These are phyloP conservation scores for Pithys albifrons DNA, from an alignment of 2,113 vertebrate genomes.

Conservation along the genomic window DNA sequence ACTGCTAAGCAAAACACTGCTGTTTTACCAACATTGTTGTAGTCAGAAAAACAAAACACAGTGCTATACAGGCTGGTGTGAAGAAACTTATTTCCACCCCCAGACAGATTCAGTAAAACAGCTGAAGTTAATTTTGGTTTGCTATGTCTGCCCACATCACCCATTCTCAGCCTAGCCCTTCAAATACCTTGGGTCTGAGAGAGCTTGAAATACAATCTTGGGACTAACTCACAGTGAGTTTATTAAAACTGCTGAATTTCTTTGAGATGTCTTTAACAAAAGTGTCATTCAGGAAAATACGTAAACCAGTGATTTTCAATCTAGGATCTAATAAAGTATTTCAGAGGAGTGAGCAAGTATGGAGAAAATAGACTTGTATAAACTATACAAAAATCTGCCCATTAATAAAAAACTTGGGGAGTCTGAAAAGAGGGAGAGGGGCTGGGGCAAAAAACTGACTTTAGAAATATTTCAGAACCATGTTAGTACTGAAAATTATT, in stretches of 20 bases:
- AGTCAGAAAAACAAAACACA: neutral
- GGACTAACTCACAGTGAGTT: neutral
- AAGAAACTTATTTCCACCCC: neutral
- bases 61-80: neutral
- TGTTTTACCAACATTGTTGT: neutral
- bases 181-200: neutral
- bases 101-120: neutral
- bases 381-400: neutral
- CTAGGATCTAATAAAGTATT: neutral
- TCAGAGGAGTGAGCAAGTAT: neutral
- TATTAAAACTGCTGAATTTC: neutral
- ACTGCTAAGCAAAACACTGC: neutral
- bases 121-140: neutral
- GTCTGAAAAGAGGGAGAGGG: accelerated
- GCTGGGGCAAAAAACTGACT: neutral
- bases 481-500: neutral
- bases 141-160: neutral
- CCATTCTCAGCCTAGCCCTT: neutral
- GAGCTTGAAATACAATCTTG: neutral
- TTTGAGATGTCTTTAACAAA: neutral
- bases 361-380: neutral
- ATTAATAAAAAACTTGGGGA: neutral
- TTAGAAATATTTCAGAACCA: neutral
- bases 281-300: neutral
- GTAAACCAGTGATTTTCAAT: neutral